phyloP scores from a whole-genome alignment of 1,140 invertebrate species.

The Papilio aristodemus region DNA sequence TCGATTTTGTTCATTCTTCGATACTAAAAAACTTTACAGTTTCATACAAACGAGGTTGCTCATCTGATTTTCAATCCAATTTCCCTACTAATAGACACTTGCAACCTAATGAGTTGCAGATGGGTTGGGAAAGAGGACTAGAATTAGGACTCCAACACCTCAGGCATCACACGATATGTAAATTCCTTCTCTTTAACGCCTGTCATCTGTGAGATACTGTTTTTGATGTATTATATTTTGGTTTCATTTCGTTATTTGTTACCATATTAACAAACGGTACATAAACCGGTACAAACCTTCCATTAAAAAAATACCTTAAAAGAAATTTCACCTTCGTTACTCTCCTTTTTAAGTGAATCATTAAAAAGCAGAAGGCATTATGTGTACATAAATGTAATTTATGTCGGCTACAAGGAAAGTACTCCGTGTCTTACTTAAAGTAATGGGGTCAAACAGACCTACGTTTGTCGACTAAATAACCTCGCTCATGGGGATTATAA shows the following conservation, averaged over 20 bases:
- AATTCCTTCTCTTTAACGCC: no score
- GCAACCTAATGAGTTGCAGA: no score
- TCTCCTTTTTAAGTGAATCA: slow-evolving; percentile 5
- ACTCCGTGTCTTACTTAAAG: slow-evolving; percentile 13
- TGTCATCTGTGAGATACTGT: no score
- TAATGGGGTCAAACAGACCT: slow-evolving; percentile 15
- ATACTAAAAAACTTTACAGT: no score
- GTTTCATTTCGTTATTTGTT: not conserved
- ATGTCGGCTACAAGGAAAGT: slow-evolving; percentile 16
- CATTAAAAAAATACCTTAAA: not conserved
- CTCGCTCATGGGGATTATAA: slow-evolving; percentile 9
- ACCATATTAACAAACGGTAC: not conserved
- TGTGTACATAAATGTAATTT: slow-evolving; percentile 21
- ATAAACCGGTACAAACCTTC: not conserved
- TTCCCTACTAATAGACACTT: no score
- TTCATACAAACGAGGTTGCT: no score
- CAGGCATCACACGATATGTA: no score
- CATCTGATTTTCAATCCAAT: no score
- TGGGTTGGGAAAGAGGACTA: no score
- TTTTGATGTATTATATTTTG: no score
- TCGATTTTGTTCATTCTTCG: no score
- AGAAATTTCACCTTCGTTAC: not conserved
- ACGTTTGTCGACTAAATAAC: slow-evolving; percentile 23
- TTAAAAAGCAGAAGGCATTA: slow-evolving; percentile 18
- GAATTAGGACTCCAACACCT: no score